phyloP scores from a whole-genome alignment of 2,888 invertebrate genomes.

The Neuroscelio doddi region DNA sequence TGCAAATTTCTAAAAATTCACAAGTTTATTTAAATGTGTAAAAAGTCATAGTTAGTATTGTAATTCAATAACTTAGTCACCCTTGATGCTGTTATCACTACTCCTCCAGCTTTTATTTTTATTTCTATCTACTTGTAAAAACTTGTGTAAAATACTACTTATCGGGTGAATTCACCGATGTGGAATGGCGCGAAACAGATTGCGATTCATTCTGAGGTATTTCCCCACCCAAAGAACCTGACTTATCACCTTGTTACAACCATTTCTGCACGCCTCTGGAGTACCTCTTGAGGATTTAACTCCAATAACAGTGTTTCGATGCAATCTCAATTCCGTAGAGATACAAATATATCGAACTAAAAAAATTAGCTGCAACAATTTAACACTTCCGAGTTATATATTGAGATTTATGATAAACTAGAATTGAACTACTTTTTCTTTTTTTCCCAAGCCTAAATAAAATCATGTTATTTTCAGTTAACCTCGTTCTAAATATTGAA shows the following conservation, averaged over 20 bases:
- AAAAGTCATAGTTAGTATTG: too few relatives aligned
- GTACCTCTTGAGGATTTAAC: slow-evolving; percentile 11
- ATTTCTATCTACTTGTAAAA: neutral
- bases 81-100: too few relatives aligned
- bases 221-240: slow-evolving; percentile 9
- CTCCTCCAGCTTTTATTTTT: neutral
- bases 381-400: slow-evolving; percentile 1
- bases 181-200: slow-evolving; percentile 7
- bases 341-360: slow-evolving; percentile 7
- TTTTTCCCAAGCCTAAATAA: neutral
- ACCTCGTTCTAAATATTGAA: too few relatives aligned
- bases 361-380: slow-evolving; percentile 10
- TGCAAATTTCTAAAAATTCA: too few relatives aligned
- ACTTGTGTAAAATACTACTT: slow-evolving; percentile 6
- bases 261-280: slow-evolving; percentile 2
- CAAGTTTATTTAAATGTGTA: too few relatives aligned
- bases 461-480: neutral
- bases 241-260: slow-evolving; percentile 11
- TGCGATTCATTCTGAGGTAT: slow-evolving; percentile 13
- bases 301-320: slow-evolving; percentile 14
- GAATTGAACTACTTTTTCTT: slow-evolving; percentile 5
- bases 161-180: slow-evolving; percentile 1
- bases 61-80: too few relatives aligned
- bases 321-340: slow-evolving; percentile 10
- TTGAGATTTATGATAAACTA: slow-evolving; percentile 13